phyloP scores from a whole-genome alignment of 2,888 invertebrate genomes.

The Drosophila vallismaia region DNA sequence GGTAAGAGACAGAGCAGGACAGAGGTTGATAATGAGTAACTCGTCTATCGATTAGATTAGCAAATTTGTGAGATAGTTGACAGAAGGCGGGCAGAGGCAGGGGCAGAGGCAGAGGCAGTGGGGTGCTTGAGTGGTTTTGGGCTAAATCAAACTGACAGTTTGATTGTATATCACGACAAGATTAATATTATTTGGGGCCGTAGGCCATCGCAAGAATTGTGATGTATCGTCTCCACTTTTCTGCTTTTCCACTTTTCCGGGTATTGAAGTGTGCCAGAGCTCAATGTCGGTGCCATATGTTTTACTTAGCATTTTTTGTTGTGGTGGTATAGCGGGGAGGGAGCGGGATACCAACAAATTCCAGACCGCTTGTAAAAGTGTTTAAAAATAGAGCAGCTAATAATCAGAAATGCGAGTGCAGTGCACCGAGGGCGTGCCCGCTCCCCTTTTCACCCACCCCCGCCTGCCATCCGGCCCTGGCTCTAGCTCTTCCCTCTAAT shows the following conservation, averaged over 20 bases:
- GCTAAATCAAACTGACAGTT: conserved; percentile 43
- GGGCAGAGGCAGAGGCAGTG: no score
- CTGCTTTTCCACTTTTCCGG: conserved; percentile 1
- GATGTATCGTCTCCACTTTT: conserved; percentile 16
- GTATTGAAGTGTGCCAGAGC: conserved; percentile 19
- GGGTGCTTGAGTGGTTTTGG: conserved; percentile 8
- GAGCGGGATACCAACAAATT: conserved; percentile 41
- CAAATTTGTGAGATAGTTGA: conserved; percentile 44
- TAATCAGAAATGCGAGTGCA: conserved; percentile 53
- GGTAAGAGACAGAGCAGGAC: neutral
- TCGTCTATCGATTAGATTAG: conserved; percentile 64
- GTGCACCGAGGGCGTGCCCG: conserved; percentile 53
- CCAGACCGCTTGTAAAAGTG: conserved; percentile 62
- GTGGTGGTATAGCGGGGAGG: neutral
- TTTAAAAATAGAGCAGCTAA: conserved; percentile 68
- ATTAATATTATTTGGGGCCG: conserved; percentile 55
- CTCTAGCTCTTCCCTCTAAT: conserved; percentile 35
- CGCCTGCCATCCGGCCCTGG: neutral
- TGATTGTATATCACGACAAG: conserved; percentile 59
- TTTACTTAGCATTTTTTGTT: conserved; percentile 28
- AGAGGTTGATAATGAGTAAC: conserved; percentile 53
- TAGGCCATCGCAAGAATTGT: conserved; percentile 23
- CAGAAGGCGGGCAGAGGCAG: neutral
- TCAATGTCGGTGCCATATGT: conserved; percentile 59
- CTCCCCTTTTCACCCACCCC: conserved; percentile 6